These are phyloP conservation scores for Microctenopoma steveboyesi DNA, from an alignment of 2,797 vertebrate genomes.

Conservation along the genomic window DNA sequence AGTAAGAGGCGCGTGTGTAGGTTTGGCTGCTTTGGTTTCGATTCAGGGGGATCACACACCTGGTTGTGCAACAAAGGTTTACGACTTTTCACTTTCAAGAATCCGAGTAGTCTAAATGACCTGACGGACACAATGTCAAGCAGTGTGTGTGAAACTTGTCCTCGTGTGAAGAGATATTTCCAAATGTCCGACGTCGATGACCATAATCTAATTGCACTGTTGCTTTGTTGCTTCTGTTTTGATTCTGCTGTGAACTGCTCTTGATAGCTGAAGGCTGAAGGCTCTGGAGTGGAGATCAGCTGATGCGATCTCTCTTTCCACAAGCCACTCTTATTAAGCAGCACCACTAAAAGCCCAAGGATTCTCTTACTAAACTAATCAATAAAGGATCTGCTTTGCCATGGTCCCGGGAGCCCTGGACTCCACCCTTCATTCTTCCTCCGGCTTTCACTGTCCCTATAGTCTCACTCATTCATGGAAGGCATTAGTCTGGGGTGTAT, in stretches of 20 bases:
- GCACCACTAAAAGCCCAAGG: conserved; percentile 79
- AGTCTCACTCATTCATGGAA: conserved; percentile 54
- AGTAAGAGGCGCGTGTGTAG: neutral
- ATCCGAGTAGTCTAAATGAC: neutral
- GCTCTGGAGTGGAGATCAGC: conserved; percentile 71
- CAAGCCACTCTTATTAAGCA: conserved; percentile 78
- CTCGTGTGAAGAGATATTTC: conserved; percentile 2
- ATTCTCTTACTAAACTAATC: conserved; percentile 84
- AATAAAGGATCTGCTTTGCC: conserved; percentile 73
- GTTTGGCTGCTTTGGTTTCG: conserved; percentile 14
- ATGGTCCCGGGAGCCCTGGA: conserved; percentile 43
- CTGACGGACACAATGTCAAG: conserved; percentile 7
- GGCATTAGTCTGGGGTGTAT: conserved; percentile 7
- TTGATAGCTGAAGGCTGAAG: conserved; percentile 42
- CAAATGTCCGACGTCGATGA: conserved; percentile 4
- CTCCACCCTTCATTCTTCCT: conserved; percentile 67
- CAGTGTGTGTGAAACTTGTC: neutral
- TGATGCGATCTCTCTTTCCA: conserved; percentile 72
- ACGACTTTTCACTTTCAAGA: conserved; percentile 8
- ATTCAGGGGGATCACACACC: conserved; percentile 20
- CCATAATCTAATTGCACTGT: conserved; percentile 30
- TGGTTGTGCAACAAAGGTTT: neutral
- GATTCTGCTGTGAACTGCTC: conserved; percentile 46
- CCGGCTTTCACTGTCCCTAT: conserved; percentile 47
- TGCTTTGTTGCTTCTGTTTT: conserved; percentile 53